Evolutionary conservation across 2,797 vertebrate species (phyloP), one percentile per base, ranked within the genome.

Genomic region (Falco cherrug): DNA sequence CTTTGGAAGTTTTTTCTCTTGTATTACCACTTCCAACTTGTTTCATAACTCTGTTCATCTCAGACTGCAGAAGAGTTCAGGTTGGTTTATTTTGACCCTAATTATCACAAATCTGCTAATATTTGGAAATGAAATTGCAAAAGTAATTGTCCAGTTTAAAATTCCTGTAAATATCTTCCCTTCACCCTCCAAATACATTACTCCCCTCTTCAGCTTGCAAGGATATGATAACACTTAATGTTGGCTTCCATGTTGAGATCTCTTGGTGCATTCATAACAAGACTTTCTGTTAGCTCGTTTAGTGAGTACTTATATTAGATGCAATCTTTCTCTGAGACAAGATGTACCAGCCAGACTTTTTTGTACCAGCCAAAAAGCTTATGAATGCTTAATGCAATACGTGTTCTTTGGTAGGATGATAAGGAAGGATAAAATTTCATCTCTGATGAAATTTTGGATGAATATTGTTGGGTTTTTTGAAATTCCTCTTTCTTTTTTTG

Each of bases 401-500:
- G 8, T 41, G 4, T 47, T 81, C 50, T 54, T 54, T 33, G 18
- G n/a, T 9, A 50, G 25, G 16, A 28, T 71, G 19, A 71, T 26
- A 64, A 70, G 19, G 31, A 45, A 50, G 41, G 29, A 39, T 21
- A 53, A 73, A 31, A 9, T 67, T 87, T 84, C 0, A 31, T 43
- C 12, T 81, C 15, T 65, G n/a, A 35, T 28, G 60, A 57, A 57
- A 39, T 39, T 39, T 39, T 39, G 39, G 29, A 39, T 8, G 45
- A 89, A 82, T 12, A 14, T 29, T 16, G 11, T 0, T 37, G 3
- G 1, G 0, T 13, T 16, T 78, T 93, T 65, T 28, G 1, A n/a
- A 74, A 76, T 60, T 61, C 9, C 8, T 41, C 5, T 48, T 69
- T 71, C 5, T 53, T 86, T 86, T 90, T 54, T 43, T 84, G 51